Base-by-base conservation (phyloP, 2,888 invertebrate species). In the Germaria angustata region DNA sequence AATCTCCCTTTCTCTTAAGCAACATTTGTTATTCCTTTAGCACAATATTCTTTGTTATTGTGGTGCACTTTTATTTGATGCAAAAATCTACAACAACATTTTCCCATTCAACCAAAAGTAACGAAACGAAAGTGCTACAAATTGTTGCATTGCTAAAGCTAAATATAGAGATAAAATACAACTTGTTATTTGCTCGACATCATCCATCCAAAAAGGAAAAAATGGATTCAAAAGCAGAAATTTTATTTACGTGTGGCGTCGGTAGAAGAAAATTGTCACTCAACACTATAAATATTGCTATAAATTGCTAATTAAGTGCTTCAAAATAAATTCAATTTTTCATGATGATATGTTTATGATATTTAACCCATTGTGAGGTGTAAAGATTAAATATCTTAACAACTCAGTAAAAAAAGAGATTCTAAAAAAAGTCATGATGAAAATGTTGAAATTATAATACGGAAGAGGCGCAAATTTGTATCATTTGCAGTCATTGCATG, bases 301-400 rank as follows among this genome's bases (percentile, higher is more conserved):
- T 82, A 82, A 82, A 82, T 82, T 79, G 82, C 82, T 82, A 82
- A 82, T 82, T 82, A 82, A 82, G 82, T 82, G 82, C 75, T 79
- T 82, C 71, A 76, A 79, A 80, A 73, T 78, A 80, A 73, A 59
- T 73, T 68, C 28, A 80, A 80, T 71, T 66, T 72, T 78, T 69
- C 53, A 24, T 46, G 77, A 24, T 80, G 77, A 77, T 77, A 71
- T 73, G 59, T 80, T 80, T 80, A 78, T 84, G 65, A 41, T 55
- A 69, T 53, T 79, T 76, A 82, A 72, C 51, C 69, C 59, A 41
- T 57, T 0, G 8, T 5, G 55, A n/a, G 55, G 15, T 39, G 69
- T 24, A 15, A 1, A 5, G 13, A 24, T 2, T 1, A 22, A 36
- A 51, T 51, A n/a, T 11, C 8, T 2, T 8, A 17, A 6, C 15